Evolutionary conservation across 2,797 vertebrate genomes (phyloP).

Genomic region (Tokudaia muenninki): DNA sequence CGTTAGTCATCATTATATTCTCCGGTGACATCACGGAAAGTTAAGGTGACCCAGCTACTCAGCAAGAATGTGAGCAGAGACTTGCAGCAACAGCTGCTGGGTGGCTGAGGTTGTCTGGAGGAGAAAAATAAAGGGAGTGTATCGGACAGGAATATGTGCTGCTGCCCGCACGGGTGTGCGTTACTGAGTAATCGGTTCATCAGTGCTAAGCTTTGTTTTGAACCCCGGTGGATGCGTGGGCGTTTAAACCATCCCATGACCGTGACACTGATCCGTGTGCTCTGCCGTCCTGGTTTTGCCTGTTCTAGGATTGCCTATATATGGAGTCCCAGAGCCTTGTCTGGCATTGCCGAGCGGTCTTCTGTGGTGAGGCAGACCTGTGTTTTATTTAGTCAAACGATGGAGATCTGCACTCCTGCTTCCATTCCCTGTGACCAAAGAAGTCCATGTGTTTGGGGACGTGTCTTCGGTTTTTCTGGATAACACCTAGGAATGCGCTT

Average conservation of each 20-base stretch:
- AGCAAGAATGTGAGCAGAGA: background rate
- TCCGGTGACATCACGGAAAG: background rate
- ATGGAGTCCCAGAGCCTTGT: background rate
- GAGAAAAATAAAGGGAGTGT: background rate
- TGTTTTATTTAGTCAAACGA: background rate
- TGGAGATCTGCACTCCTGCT: background rate
- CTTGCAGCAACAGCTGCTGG: background rate
- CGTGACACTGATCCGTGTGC: no score
- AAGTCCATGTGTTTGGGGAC: background rate
- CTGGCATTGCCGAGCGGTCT: background rate
- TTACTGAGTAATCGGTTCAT: accelerated
- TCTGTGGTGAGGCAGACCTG: background rate
- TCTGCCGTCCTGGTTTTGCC: background rate
- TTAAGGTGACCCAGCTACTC: background rate
- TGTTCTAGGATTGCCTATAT: background rate
- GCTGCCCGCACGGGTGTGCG: background rate
- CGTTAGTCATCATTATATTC: background rate
- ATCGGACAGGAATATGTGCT: background rate
- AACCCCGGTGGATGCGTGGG: accelerated
- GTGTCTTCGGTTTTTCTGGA: background rate
- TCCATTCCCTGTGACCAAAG: background rate
- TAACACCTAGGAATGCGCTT: background rate
- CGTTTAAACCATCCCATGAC: accelerated
- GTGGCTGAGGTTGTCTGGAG: background rate
- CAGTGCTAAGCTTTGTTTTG: background rate